Conservation (phyloP, 1,140 invertebrate species). For the Micrasema longulum region DNA sequence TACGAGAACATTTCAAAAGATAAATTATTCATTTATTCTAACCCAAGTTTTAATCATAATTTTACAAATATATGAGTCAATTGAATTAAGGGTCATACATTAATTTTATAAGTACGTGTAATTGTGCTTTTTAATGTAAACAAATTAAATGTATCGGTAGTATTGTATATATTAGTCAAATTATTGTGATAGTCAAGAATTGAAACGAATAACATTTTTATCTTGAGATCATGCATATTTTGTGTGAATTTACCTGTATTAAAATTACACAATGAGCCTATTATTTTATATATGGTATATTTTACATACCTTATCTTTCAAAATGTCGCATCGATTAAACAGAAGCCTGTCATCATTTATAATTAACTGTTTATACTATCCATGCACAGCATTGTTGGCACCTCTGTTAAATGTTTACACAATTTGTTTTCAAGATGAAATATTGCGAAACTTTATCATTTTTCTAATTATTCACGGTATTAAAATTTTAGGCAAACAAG, state of each 20-base stretch:
- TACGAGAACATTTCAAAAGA: too few species aligned
- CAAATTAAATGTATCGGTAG: too few species aligned
- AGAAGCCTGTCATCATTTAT: background rate
- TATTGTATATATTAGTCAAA: background rate
- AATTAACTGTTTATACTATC: background rate
- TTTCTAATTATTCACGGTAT: constrained; percentile 15
- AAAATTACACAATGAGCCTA: background rate
- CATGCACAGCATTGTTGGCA: background rate
- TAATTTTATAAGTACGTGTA: too few species aligned
- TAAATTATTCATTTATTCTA: too few species aligned
- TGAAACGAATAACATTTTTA: background rate
- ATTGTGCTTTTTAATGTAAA: too few species aligned
- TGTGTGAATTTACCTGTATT: background rate
- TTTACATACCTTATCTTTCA: background rate
- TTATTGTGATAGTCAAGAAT: background rate
- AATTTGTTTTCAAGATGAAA: constrained; percentile 23
- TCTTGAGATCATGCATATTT: background rate
- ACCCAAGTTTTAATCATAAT: too few species aligned
- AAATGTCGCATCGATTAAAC: constrained; percentile 6
- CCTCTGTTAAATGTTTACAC: constrained; percentile 9
- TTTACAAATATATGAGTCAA: too few species aligned
- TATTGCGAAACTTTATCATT: constrained; percentile 9
- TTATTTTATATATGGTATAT: background rate
- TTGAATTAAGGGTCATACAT: too few species aligned
- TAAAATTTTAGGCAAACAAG: background rate